These are phyloP conservation scores for Drosophila arawakana DNA, from an alignment of 1,140 invertebrate genomes.

Conservation along the genomic window DNA sequence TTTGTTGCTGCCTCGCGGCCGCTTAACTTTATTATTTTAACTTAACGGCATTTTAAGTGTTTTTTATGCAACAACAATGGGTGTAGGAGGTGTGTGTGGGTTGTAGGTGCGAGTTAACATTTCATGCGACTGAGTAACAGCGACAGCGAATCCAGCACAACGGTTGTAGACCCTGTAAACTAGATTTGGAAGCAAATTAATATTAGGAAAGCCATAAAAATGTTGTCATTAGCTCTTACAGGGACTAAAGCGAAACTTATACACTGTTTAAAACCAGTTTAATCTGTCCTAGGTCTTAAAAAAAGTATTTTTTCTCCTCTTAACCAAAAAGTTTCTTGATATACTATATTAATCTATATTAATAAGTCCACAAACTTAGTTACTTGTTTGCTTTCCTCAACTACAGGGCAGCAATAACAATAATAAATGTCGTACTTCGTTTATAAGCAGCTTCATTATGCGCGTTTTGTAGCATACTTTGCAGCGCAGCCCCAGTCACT, in stretches of 20 bases:
- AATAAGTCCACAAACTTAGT: no score
- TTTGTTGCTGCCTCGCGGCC: conserved; percentile 70
- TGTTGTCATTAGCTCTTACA: no score
- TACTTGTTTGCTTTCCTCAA: no score
- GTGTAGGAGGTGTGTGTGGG: background rate
- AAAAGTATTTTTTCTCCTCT: no score
- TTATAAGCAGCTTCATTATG: conserved; percentile 78
- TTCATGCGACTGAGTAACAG: conserved; percentile 48
- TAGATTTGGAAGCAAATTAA: no score
- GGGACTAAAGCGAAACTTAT: no score
- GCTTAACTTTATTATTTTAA: conserved; percentile 83
- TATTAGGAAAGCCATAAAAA: no score
- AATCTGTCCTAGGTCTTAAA: no score
- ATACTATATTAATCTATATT: no score
- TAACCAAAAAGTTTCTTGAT: no score
- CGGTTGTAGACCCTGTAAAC: no score
- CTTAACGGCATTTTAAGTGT: conserved; percentile 83
- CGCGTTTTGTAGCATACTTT: conserved; percentile 77
- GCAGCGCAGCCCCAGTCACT: conserved; percentile 20
- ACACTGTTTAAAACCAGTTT: no score
- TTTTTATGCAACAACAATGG: conserved; percentile 59
- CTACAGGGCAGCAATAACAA: background rate
- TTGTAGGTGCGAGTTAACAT: conserved; percentile 67
- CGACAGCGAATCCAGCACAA: conserved; percentile 14
- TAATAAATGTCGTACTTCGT: conserved; percentile 47